Evolutionary conservation across 2,797 vertebrate species (phyloP).

Genomic region (Antennarius maculatus): DNA sequence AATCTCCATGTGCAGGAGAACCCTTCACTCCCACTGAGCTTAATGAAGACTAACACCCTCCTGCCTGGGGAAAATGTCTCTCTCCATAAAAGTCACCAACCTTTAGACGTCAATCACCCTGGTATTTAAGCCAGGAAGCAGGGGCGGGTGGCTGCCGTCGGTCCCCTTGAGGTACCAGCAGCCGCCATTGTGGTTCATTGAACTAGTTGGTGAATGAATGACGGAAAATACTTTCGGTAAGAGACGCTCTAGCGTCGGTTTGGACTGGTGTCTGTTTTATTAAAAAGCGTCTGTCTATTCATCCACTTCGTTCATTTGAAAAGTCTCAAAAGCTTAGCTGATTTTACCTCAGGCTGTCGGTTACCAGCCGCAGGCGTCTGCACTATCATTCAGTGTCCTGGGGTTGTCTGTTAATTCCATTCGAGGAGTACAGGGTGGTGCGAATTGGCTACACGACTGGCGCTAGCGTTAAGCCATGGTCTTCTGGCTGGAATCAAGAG

Average conservation of each 20-base stretch:
- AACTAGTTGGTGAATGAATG: slow-evolving; percentile 11
- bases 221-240: slow-evolving; percentile 33
- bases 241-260: slow-evolving; percentile 35
- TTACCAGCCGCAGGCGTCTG: slow-evolving; percentile 8
- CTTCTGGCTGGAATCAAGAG: slow-evolving; percentile 23
- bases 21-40: slow-evolving; percentile 37
- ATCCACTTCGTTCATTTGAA: background rate
- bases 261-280: slow-evolving; percentile 23
- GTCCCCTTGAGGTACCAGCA: slow-evolving; percentile 28
- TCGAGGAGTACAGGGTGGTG: slow-evolving; percentile 18
- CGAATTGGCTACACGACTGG: slow-evolving; percentile 32
- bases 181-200: slow-evolving; percentile 49
- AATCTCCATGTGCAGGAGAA: background rate
- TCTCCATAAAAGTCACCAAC: slow-evolving; percentile 67
- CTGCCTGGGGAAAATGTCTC: slow-evolving; percentile 47
- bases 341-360: slow-evolving; percentile 6
- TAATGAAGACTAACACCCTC: slow-evolving; percentile 57
- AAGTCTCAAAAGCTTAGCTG: background rate
- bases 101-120: slow-evolving; percentile 67
- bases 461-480: slow-evolving; percentile 20
- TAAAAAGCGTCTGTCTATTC: no score
- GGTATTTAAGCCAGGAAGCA: slow-evolving; percentile 62
- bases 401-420: slow-evolving; percentile 28
- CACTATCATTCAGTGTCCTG: slow-evolving; percentile 18
- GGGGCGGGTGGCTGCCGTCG: slow-evolving; percentile 45